Percentiles rank a stretch among this genome's conserved stretches.
These are phyloP conservation scores for Epiperipatus broadwayi DNA, from an alignment of 2,888 invertebrate species.

Conservation along the genomic window DNA sequence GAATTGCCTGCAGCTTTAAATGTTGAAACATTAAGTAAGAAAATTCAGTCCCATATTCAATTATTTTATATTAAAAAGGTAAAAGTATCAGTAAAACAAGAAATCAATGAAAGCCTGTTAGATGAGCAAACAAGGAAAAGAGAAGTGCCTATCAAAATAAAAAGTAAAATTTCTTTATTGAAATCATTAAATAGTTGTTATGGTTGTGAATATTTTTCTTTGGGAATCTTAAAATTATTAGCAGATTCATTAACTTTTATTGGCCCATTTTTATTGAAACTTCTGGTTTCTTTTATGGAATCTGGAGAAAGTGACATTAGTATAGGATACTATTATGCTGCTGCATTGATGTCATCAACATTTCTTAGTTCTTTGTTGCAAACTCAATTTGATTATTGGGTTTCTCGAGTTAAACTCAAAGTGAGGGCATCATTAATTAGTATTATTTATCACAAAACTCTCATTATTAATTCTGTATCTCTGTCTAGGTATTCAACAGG, in stretches of 20 bases:
- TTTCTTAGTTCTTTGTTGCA: constrained; percentile 55
- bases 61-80: too few species aligned
- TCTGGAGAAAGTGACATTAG: constrained; percentile 22
- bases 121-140: too few species aligned
- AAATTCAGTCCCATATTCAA: too few species aligned
- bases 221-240: constrained; percentile 59
- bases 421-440: constrained; percentile 67
- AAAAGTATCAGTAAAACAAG: too few species aligned
- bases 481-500: too few species aligned
- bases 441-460: constrained; percentile 52
- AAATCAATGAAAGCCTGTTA: too few species aligned
- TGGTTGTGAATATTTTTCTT: constrained; percentile 58
- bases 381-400: constrained; percentile 71
- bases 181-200: constrained; percentile 52
- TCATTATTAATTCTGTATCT: constrained; percentile 32
- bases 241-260: constrained; percentile 68
- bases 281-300: constrained; percentile 47
- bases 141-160: neutral
- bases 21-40: too few species aligned
- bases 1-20: too few species aligned
- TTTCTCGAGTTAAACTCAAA: constrained; percentile 62
- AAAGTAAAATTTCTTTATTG: constrained; percentile 33
- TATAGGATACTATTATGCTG: constrained; percentile 35
- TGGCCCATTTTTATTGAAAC: constrained; percentile 68
- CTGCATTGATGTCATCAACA: constrained; percentile 43